phyloP scores from a whole-genome alignment of 2,888 invertebrate species.

The Protula sp. region DNA sequence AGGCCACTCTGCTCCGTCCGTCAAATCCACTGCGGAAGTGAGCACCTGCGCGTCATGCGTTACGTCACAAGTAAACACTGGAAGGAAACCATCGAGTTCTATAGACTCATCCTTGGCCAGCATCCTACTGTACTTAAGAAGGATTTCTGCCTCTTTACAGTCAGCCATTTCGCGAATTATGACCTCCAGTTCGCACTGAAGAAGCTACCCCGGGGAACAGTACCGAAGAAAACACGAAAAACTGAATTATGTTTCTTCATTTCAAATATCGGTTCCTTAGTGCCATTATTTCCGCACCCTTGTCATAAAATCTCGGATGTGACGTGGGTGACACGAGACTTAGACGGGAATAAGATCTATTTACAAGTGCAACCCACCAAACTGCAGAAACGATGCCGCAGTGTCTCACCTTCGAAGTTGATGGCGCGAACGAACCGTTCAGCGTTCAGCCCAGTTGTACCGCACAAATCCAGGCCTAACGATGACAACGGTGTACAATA shows the following conservation, averaged over 20 bases:
- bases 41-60: conserved; percentile 37
- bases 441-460: not conserved
- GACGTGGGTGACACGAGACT: conserved; percentile 41
- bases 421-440: not conserved
- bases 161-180: conserved; percentile 29
- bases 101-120: conserved; percentile 34
- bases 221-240: conserved; percentile 27
- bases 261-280: conserved; percentile 35
- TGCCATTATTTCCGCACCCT: conserved; percentile 39
- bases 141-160: conserved; percentile 42
- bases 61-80: conserved; percentile 37
- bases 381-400: not conserved
- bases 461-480: not conserved
- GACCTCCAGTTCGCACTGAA: conserved; percentile 43
- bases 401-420: not conserved
- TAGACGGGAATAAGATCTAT: conserved; percentile 39
- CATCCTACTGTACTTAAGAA: conserved; percentile 34
- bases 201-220: conserved; percentile 27
- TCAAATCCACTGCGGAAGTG: conserved; percentile 44
- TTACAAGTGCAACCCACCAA: conserved; percentile 28
- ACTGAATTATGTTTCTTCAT: conserved; percentile 35
- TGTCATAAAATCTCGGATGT: conserved; percentile 36
- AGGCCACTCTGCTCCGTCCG: conserved; percentile 42
- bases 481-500: not conserved
- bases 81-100: conserved; percentile 39